Base-by-base conservation (phyloP, 2,888 invertebrate species). In the Spilosoma lubricipeda region DNA sequence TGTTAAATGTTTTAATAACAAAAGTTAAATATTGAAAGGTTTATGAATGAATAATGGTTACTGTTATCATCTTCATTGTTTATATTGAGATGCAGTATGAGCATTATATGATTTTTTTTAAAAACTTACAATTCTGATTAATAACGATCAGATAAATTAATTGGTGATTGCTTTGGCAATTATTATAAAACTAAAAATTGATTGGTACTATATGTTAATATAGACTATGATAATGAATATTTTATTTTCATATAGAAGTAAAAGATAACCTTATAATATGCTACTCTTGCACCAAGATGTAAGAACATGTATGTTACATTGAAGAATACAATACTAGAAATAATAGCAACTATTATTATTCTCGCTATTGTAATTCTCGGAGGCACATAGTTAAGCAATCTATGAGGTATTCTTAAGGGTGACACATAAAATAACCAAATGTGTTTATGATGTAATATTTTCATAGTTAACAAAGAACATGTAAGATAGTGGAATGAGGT, bases 1-100 rank as follows among this genome's bases (percentile, higher is more conserved):
- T 83, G 81, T 85, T 84, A 72, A 80, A 82, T 85, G 74, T 85
- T 86, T 79, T 81, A 79, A 82, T 80, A 80, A 82, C 71, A 71
- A 79, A 81, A 79, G 85, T 83, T 82, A 80, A 83, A 79, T 84
- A 83, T 85, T 85, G 80, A 84, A 78, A 84, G 79, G 76, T 83
- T 80, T 84, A 84, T 81, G 76, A 80, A 72, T 77, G 80, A 78
- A 78, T 81, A 80, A 80, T 81, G 81, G 77, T 80, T 81, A 79
- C 72, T 82, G 74, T 82, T 77, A 76, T 71, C 69, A 67, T 75
- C 70, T 68, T 30, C 20, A 27, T 76, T 81, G 74, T 81, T 80
- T 78, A 72, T 78, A 75, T 80, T 83, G 59, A 71, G 76, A 72
- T 64, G 45, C 75, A 71, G 64, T 74, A 39, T 45, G 15, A 59